These are phyloP conservation scores for Epirrhoe alternata DNA, from an alignment of 2,888 invertebrate genomes.

Conservation along the genomic window DNA sequence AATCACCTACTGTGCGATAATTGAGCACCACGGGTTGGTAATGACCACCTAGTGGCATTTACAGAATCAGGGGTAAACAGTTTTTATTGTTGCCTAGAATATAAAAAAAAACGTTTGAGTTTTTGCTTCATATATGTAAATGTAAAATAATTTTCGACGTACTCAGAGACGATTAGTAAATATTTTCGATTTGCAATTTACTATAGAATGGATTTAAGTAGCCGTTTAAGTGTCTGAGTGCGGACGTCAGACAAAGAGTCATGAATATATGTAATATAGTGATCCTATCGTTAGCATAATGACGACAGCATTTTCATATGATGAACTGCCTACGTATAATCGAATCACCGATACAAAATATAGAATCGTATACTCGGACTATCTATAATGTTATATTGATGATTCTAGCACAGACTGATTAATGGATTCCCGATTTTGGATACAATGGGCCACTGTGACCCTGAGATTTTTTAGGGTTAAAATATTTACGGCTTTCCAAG, in stretches of 20 bases:
- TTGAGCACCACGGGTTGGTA: constrained; percentile 63
- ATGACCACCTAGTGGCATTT: constrained; percentile 61
- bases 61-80: constrained; percentile 54
- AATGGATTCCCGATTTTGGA: constrained; percentile 75
- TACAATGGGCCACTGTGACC: constrained; percentile 72
- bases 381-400: constrained; percentile 83
- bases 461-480: constrained; percentile 57
- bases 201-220: no score
- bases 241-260: constrained; percentile 12
- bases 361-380: constrained; percentile 82
- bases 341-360: constrained; percentile 79
- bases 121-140: no score
- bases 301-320: constrained; percentile 70
- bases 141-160: not conserved
- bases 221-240: no score
- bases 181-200: no score
- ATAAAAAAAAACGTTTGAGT: not conserved
- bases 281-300: constrained; percentile 52
- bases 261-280: not conserved
- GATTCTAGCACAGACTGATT: constrained; percentile 83
- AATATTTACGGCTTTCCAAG: constrained; percentile 31
- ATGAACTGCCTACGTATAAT: constrained; percentile 77
- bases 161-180: constrained; percentile 23
- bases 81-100: constrained; percentile 36
- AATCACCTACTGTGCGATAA: constrained; percentile 69